These are phyloP conservation scores for Pseudochirops corinnae DNA, from an alignment of 2,797 vertebrate species.

Conservation along the genomic window DNA sequence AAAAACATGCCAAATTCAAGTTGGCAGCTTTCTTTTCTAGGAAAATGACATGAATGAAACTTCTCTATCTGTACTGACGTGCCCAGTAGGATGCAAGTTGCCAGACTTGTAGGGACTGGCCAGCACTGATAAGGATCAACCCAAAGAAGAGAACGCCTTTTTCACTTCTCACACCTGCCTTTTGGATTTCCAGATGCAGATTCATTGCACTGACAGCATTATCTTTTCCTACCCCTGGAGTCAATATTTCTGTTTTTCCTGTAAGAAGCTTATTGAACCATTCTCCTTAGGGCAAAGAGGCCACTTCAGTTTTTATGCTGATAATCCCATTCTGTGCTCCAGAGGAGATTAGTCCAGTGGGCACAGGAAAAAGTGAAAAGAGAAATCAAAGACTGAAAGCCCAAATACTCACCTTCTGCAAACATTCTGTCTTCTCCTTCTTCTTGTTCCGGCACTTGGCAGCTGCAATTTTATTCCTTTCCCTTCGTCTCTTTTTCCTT, in stretches of 20 bases:
- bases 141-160: background rate
- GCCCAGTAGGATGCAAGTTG: background rate
- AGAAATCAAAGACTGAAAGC: background rate
- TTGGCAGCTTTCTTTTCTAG: constrained; percentile 39
- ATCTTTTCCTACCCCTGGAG: background rate
- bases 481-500: constrained; percentile 93
- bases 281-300: background rate
- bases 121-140: background rate
- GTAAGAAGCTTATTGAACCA: background rate
- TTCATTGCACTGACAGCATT: background rate
- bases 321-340: accelerated
- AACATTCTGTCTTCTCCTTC: constrained; percentile 95
- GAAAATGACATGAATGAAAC: background rate
- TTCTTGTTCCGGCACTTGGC: constrained; percentile 98
- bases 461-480: constrained; percentile 97
- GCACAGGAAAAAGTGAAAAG: background rate
- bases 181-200: background rate
- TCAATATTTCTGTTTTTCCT: constrained; percentile 8
- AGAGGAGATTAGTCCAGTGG: background rate
- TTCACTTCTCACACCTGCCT: constrained; percentile 14
- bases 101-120: background rate
- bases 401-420: constrained; percentile 91
- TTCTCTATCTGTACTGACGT: background rate
- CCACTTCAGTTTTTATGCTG: background rate
- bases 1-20: constrained; percentile 23